A percentile compares a stretch with the other conserved stretches of the same genome.
These are phyloP conservation scores for Spodoptera littoralis DNA, from an alignment of 2,888 invertebrate species.

Conservation along the genomic window DNA sequence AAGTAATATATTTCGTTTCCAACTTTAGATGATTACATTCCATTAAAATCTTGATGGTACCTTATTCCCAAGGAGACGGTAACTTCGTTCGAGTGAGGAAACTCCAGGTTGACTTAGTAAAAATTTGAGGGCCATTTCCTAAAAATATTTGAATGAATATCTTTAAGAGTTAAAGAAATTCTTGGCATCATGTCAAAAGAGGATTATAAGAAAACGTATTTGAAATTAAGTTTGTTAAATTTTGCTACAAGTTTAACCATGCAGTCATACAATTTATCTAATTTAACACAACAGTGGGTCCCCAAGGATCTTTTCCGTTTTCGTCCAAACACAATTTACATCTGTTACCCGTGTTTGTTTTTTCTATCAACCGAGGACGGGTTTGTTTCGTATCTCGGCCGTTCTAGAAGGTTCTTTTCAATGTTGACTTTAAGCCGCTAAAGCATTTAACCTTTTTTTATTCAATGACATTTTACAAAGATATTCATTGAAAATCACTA, in stretches of 20 bases:
- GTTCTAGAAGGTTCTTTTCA: slow-evolving; percentile 1
- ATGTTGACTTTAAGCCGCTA: background rate
- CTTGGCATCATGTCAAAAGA: slow-evolving; percentile 27
- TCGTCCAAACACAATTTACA: slow-evolving; percentile 36
- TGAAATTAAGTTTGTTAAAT: slow-evolving; percentile 23
- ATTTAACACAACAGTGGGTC: slow-evolving; percentile 35
- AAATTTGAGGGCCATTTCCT: slow-evolving; percentile 22
- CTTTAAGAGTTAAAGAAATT: slow-evolving; percentile 9
- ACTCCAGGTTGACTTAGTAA: slow-evolving; percentile 43
- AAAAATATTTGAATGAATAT: slow-evolving; percentile 35
- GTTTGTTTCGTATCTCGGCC: slow-evolving; percentile 9
- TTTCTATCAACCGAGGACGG: slow-evolving; percentile 26
- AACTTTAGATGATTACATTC: slow-evolving; percentile 36
- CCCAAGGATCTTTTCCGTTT: slow-evolving; percentile 34
- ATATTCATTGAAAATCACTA: too few species aligned
- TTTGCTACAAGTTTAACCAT: slow-evolving; percentile 6
- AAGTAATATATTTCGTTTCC: slow-evolving; percentile 17
- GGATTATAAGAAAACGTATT: slow-evolving; percentile 23
- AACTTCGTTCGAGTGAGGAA: slow-evolving; percentile 30
- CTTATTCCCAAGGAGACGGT: slow-evolving; percentile 21
- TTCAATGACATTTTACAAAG: background rate
- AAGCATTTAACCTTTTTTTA: background rate
- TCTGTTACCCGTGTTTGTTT: slow-evolving; percentile 31
- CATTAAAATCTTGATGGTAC: slow-evolving; percentile 44
- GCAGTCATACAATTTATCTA: slow-evolving; percentile 30